Conservation (phyloP, 2,797 vertebrate genomes). For the Sphenodon punctatus region DNA sequence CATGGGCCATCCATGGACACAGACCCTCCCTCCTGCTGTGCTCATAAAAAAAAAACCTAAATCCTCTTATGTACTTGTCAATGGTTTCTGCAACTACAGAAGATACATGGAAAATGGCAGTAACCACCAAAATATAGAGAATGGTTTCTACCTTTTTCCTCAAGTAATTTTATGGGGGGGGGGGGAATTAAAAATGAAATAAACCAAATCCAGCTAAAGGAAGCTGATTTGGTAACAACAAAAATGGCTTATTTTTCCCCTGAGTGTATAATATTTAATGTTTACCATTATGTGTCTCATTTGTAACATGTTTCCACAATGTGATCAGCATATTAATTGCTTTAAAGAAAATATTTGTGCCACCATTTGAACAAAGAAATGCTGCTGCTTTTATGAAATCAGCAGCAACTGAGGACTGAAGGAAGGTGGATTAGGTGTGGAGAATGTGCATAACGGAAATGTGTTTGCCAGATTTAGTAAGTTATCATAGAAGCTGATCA, state of each 20-base stretch:
- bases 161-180: too few species aligned
- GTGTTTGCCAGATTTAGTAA: slow-evolving; percentile 12
- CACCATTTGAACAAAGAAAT: neutral
- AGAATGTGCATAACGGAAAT: slow-evolving; percentile 4
- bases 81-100: too few species aligned
- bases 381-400: neutral
- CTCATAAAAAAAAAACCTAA: too few species aligned
- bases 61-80: too few species aligned
- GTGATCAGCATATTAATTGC: neutral
- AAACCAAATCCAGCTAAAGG: neutral
- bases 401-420: neutral
- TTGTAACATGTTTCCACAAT: neutral
- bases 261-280: neutral
- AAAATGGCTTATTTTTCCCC: neutral
- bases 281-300: neutral
- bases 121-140: too few species aligned
- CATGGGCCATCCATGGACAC: too few species aligned
- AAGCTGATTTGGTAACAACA: neutral
- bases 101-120: too few species aligned
- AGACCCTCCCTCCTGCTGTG: too few species aligned
- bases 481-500: slow-evolving; percentile 26
- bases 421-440: neutral
- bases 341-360: too few species aligned
- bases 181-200: too few species aligned
- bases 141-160: neutral